Evolutionary conservation across 2,888 invertebrate genomes (phyloP).

Genomic region (Melanargia galathea): DNA sequence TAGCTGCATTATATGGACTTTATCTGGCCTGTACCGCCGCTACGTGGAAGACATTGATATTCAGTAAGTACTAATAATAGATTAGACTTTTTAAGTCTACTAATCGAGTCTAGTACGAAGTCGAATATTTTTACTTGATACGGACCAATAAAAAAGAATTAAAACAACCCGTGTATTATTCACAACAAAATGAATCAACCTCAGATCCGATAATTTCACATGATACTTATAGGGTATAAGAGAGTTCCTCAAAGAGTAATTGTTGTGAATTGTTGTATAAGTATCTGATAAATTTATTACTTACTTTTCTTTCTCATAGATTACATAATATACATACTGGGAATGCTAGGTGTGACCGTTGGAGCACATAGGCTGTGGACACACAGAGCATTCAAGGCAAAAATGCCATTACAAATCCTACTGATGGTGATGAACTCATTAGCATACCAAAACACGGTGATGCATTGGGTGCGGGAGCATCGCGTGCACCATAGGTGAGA

Average conservation of each 20-base stretch:
- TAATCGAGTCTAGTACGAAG: no score
- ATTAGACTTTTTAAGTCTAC: no score
- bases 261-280: no score
- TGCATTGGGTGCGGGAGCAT: conserved; percentile 49
- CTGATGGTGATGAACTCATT: conserved; percentile 50
- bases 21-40: no score
- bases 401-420: conserved; percentile 46
- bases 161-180: no score
- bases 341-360: conserved; percentile 46
- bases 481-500: conserved; percentile 57
- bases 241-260: no score
- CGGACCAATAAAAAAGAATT: no score
- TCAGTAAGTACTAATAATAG: conserved; percentile 54
- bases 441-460: conserved; percentile 47
- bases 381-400: conserved; percentile 51
- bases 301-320: conserved; percentile 30
- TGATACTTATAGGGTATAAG: no score
- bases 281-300: background rate
- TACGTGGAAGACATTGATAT: conserved; percentile 48
- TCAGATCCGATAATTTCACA: no score
- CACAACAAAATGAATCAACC: no score
- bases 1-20: conserved; percentile 50
- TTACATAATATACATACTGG: conserved; percentile 33
- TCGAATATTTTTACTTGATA: no score
- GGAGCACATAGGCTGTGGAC: conserved; percentile 52